These are phyloP conservation scores for Synergus gifuensis DNA, from an alignment of 2,888 invertebrate species.

Conservation along the genomic window DNA sequence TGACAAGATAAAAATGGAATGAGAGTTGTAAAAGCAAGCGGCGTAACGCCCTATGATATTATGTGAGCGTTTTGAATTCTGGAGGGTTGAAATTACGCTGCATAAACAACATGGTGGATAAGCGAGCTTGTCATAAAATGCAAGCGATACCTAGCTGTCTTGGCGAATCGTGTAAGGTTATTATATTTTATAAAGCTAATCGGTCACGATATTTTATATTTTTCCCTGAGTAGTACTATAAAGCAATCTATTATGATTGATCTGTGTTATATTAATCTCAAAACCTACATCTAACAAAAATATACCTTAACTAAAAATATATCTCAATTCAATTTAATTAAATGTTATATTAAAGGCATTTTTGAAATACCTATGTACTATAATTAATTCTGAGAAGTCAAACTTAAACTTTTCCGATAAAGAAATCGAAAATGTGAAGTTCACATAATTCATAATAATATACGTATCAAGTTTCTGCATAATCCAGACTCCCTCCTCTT, in stretches of 20 bases:
- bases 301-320: too few relatives aligned
- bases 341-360: too few relatives aligned
- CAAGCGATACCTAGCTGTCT: slow-evolving; percentile 4
- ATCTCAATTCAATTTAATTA: too few relatives aligned
- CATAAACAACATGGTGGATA: slow-evolving; percentile 33
- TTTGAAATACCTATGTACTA: too few relatives aligned
- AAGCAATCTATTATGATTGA: too few relatives aligned
- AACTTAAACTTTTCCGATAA: not conserved
- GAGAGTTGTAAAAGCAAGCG: not conserved
- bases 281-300: too few relatives aligned
- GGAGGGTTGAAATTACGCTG: slow-evolving; percentile 23
- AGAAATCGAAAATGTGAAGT: not conserved
- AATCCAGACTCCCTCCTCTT: not conserved
- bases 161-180: not conserved
- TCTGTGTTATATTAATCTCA: too few relatives aligned
- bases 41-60: slow-evolving; percentile 5
- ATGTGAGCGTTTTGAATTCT: slow-evolving; percentile 21
- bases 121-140: slow-evolving; percentile 32
- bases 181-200: not conserved
- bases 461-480: not conserved
- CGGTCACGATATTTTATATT: not conserved
- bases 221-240: not conserved
- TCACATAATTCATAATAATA: not conserved
- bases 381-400: not conserved
- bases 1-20: slow-evolving; percentile 17